Percentiles rank a stretch among this genome's conserved stretches.
phyloP scores from a whole-genome alignment of 2,113 vertebrate genomes.

The Ascaphus truei region DNA sequence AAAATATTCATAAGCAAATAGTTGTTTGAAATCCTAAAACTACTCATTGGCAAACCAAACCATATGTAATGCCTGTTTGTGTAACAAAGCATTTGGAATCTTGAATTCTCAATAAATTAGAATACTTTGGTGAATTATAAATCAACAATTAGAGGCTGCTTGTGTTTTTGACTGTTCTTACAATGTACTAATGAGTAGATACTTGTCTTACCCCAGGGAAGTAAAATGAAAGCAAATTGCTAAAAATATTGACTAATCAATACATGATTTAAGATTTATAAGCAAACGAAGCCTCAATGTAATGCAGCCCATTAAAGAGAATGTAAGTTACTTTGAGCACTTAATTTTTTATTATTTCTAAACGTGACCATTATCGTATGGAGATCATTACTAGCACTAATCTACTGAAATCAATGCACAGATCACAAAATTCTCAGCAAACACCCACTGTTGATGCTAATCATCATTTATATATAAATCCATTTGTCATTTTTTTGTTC shows the following conservation, averaged over 20 bases:
- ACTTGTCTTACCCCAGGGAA: conserved; percentile 24
- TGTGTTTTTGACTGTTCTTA: conserved; percentile 13
- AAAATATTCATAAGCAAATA: conserved; percentile 49
- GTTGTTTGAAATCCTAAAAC: conserved; percentile 19
- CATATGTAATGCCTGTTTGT: conserved; percentile 24
- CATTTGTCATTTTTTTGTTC: background rate
- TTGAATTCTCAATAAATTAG: conserved; percentile 3
- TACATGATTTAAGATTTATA: conserved; percentile 15
- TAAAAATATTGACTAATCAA: conserved; percentile 26
- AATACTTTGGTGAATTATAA: conserved; percentile 31
- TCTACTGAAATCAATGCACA: background rate
- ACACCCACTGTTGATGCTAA: background rate
- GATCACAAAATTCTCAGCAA: background rate
- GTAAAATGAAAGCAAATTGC: background rate
- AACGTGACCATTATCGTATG: background rate
- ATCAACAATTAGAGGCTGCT: background rate
- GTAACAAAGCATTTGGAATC: background rate
- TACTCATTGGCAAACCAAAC: conserved; percentile 30
- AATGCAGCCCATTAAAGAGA: background rate
- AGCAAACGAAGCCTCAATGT: background rate
- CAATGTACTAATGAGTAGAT: conserved; percentile 11
- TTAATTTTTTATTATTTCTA: conserved; percentile 4
- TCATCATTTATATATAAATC: background rate
- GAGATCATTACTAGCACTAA: background rate
- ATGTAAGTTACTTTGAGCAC: background rate